Evolutionary conservation across 2,888 invertebrate species (phyloP).

Genomic region (Scelioninae gen. 2): DNA sequence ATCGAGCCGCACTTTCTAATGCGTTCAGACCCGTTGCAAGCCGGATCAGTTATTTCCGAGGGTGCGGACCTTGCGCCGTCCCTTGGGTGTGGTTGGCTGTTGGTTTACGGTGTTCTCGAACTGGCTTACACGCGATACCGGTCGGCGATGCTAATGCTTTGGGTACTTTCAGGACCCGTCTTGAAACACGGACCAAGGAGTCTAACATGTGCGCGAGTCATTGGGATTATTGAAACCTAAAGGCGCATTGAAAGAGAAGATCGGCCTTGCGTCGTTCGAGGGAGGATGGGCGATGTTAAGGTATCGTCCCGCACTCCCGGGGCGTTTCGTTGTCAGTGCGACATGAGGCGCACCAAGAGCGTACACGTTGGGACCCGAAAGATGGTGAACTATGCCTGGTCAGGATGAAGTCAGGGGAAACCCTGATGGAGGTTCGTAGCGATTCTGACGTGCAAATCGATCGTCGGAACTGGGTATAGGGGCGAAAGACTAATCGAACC

Average conservation of each 20-base stretch:
- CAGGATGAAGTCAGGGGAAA: slow-evolving; percentile 83
- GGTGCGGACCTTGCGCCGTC: slow-evolving; percentile 65
- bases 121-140: slow-evolving; percentile 68
- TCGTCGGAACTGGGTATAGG: slow-evolving; percentile 83
- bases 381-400: slow-evolving; percentile 85
- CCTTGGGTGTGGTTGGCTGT: slow-evolving; percentile 63
- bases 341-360: slow-evolving; percentile 79
- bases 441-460: slow-evolving; percentile 88
- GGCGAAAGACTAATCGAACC: slow-evolving; percentile 65
- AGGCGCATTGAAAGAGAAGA: slow-evolving; percentile 83
- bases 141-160: slow-evolving; percentile 70
- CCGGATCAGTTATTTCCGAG: slow-evolving; percentile 54
- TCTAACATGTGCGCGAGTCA: slow-evolving; percentile 84
- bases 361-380: slow-evolving; percentile 84
- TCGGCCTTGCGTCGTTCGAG: slow-evolving; percentile 72
- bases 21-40: slow-evolving; percentile 63
- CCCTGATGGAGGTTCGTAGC: slow-evolving; percentile 84
- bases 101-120: slow-evolving; percentile 65
- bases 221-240: slow-evolving; percentile 78
- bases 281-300: slow-evolving; percentile 76
- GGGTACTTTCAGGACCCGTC: slow-evolving; percentile 79
- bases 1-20: slow-evolving; percentile 66
- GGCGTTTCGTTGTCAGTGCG: slow-evolving; percentile 76
- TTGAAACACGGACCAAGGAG: slow-evolving; percentile 88
- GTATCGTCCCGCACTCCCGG: slow-evolving; percentile 78